Conservation (phyloP, 2,797 vertebrate species). For the Pangasius krempfi region DNA sequence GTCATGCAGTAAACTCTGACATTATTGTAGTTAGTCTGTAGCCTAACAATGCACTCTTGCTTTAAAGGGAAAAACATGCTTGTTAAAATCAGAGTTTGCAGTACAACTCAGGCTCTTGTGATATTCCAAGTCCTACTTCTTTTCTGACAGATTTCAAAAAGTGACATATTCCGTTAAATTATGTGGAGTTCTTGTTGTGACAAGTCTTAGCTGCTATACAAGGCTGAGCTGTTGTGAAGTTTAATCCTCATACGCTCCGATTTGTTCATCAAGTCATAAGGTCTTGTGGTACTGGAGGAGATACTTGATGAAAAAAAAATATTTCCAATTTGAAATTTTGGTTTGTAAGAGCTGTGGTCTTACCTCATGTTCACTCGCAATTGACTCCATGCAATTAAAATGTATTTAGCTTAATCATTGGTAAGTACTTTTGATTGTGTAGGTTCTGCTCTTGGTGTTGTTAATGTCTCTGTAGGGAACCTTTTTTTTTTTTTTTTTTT, state of each 20-base stretch:
- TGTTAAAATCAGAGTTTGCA: neutral
- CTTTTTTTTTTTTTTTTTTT: neutral
- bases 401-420: neutral
- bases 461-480: conserved; percentile 3
- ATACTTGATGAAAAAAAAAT: neutral
- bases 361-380: neutral
- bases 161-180: conserved; percentile 8
- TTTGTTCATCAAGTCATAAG: neutral
- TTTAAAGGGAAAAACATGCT: neutral
- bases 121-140: neutral
- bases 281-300: neutral
- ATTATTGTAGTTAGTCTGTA: neutral
- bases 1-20: conserved; percentile 12
- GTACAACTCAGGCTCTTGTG: neutral
- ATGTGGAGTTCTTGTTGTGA: conserved; percentile 5
- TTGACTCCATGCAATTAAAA: neutral
- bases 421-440: neutral
- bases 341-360: neutral
- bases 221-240: neutral
- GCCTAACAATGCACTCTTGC: neutral
- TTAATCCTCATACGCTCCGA: neutral
- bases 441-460: neutral
- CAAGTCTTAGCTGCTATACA: neutral
- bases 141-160: conserved; percentile 27
- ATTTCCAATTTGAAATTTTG: neutral